Base-by-base conservation (phyloP, 2,888 invertebrate species). In the Lobophora halterata region DNA sequence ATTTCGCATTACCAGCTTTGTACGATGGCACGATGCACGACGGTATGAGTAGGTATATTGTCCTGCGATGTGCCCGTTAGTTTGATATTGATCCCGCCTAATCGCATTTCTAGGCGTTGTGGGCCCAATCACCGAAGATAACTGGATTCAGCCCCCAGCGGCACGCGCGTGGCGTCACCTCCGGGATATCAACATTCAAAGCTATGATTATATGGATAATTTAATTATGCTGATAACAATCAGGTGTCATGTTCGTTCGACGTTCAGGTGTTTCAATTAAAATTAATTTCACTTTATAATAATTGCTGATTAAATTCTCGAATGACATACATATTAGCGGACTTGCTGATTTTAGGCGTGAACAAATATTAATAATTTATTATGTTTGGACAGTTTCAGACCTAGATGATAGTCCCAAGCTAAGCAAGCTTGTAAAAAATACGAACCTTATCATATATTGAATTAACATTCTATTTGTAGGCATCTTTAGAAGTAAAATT, bases 71-170 rank as follows among this genome's bases (percentile, higher is more conserved):
- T 43, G 33, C 43, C 29, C 29, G 43, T 43, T 43, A 43, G 43
- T 43, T 48, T 45, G 52, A 49, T 57, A 57, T 57, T 53, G 57
- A 57, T 57, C 67, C 70, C 52, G 64, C 55, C 62, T 79, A 79
- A 79, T 80, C 71, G 59, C 61, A 72, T 80, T 74, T 61, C 67
- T 62, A 65, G 66, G 74, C 78, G 75, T 72, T 74, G 76, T 72
- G 74, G 61, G 68, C 58, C 71, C 79, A 77, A 79, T 81, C 77
- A 75, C 71, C 67, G 65, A 61, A 65, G 67, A 64, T 80, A 80
- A 82, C 75, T 73, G 65, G 74, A 73, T 81, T 81, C 65, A 55
- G 61, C 66, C 65, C 63, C 62, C 62, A 59, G 63, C 66, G 68
- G 60, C 61, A 36, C 51, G 58, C 63, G 62, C 62, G 69, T 70